Evolutionary conservation across 1,140 invertebrate genomes (phyloP).

Genomic region (Coelopa frigida): DNA sequence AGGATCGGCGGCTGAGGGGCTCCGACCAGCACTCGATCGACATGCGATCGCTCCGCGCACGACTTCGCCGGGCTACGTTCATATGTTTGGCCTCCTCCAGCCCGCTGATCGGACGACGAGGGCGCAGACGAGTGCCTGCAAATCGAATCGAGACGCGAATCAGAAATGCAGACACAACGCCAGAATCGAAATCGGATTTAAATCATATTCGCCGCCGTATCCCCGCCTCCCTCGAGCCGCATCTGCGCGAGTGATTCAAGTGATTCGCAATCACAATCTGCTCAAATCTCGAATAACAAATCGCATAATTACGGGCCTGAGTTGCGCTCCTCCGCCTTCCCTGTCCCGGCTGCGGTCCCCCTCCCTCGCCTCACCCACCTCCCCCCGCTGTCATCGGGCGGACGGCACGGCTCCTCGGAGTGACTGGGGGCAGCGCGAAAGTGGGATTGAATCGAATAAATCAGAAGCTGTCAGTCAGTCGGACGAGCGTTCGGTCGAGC

Average conservation of each 20-base stretch:
- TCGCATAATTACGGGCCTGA: slow-evolving; percentile 45
- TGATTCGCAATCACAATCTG: slow-evolving; percentile 44
- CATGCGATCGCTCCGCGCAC: too few relatives aligned
- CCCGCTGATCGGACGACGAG: too few relatives aligned
- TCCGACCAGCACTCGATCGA: too few relatives aligned
- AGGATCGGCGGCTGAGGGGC: too few relatives aligned
- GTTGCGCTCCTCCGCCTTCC: slow-evolving; percentile 19
- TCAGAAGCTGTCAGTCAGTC: slow-evolving; percentile 19
- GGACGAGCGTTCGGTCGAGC: slow-evolving; percentile 1
- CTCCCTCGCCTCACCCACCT: slow-evolving; percentile 17
- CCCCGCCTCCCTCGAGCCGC: slow-evolving; percentile 6
- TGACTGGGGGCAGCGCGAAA: not conserved
- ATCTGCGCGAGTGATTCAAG: slow-evolving; percentile 1
- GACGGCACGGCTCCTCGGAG: not conserved
- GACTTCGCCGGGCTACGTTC: too few relatives aligned
- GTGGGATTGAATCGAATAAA: slow-evolving; percentile 45
- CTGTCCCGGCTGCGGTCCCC: too few relatives aligned
- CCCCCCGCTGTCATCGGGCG: slow-evolving; percentile 11
- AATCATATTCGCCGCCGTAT: slow-evolving; percentile 30
- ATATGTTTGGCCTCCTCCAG: too few relatives aligned
- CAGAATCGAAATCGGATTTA: slow-evolving; percentile 46
- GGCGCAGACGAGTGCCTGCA: too few relatives aligned
- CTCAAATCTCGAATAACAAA: slow-evolving; percentile 46
- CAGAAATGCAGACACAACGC: too few relatives aligned
- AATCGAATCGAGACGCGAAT: slow-evolving; percentile 33